A percentile compares a stretch with the other conserved stretches of the same genome.
Evolutionary conservation across 2,113 vertebrate genomes (phyloP).

Genomic region (sheep (Ovis aries)): DNA sequence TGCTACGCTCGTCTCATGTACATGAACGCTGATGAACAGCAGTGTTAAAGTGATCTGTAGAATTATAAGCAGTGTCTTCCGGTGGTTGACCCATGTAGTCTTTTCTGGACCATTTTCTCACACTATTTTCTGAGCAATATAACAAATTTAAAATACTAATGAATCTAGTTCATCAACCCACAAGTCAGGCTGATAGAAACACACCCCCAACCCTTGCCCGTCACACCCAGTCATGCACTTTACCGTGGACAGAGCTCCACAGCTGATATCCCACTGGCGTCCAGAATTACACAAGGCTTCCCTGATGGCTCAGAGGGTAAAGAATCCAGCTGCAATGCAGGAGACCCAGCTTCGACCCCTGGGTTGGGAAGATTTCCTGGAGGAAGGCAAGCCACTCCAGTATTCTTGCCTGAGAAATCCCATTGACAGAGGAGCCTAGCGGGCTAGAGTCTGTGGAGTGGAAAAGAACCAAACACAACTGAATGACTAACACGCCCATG

Average conservation of each 20-base stretch:
- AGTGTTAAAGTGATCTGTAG: neutral
- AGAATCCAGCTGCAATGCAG: neutral
- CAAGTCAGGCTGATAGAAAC: too few relatives aligned
- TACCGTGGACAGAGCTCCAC: rapidly evolving
- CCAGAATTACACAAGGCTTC: rapidly evolving
- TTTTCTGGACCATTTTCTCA: neutral
- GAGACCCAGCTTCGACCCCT: neutral
- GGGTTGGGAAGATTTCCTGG: neutral
- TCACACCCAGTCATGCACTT: too few relatives aligned
- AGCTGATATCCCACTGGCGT: rapidly evolving
- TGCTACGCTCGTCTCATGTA: neutral
- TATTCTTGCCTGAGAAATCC: neutral
- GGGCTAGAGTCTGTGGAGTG: neutral
- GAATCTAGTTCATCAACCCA: neutral
- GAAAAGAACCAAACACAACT: neutral
- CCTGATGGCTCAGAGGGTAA: neutral
- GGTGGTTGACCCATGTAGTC: rapidly evolving
- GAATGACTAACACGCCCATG: neutral
- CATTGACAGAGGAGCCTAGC: neutral
- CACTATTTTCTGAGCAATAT: neutral
- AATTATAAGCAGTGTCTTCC: neutral
- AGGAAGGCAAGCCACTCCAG: neutral
- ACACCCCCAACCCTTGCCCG: rapidly evolving
- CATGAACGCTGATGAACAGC: rapidly evolving
- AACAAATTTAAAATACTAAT: neutral